phyloP scores from a whole-genome alignment of 2,797 vertebrate genomes.

The Helicolenus hilgendorfi region DNA sequence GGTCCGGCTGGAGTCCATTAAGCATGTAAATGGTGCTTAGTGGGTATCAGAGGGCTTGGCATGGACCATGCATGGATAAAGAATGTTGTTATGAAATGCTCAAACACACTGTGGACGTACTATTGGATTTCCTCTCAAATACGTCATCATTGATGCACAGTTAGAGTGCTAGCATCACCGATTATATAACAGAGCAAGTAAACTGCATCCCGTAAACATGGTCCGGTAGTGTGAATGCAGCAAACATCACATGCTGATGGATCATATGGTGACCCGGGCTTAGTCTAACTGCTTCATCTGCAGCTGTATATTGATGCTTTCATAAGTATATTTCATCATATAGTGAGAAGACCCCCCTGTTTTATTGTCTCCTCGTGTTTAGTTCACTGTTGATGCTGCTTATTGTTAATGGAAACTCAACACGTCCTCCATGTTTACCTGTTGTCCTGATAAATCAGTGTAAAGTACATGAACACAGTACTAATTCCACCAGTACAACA shows the following conservation, averaged over 20 bases:
- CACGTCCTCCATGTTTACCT: background rate
- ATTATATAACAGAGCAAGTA: conserved; percentile 21
- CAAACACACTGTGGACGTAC: background rate
- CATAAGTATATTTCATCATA: background rate
- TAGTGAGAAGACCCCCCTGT: background rate
- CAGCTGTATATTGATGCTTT: background rate
- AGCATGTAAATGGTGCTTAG: conserved; percentile 3
- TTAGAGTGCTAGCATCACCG: background rate
- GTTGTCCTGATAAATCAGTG: background rate
- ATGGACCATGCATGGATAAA: background rate
- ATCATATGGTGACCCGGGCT: background rate
- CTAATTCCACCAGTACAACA: background rate
- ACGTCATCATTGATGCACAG: background rate
- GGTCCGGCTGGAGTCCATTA: conserved; percentile 25
- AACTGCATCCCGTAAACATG: background rate
- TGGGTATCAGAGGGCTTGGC: conserved; percentile 14
- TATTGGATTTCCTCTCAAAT: background rate
- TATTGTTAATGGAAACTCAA: background rate
- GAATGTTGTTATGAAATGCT: conserved; percentile 15
- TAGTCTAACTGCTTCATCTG: background rate
- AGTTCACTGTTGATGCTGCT: background rate
- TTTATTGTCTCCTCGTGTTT: background rate
- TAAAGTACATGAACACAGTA: background rate
- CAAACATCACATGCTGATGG: background rate
- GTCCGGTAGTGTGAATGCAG: background rate